phyloP scores from a whole-genome alignment of 2,113 vertebrate genomes.

The Garra rufa region DNA sequence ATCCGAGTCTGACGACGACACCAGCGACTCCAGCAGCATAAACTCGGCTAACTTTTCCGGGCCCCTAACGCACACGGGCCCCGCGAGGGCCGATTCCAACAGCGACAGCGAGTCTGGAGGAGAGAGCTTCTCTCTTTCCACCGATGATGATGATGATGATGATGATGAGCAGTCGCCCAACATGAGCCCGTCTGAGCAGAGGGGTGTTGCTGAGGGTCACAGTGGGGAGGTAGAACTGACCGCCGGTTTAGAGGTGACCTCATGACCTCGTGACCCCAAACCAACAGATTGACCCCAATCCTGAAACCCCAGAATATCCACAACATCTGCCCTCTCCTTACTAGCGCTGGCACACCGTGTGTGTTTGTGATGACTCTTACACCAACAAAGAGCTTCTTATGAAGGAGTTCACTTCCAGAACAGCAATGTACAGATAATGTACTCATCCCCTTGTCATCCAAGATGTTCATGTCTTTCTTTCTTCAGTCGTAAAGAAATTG shows the following conservation, averaged over 20 bases:
- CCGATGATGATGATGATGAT: slow-evolving; percentile 50
- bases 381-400: not conserved
- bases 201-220: slow-evolving; percentile 53
- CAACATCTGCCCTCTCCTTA: not conserved
- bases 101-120: slow-evolving; percentile 55
- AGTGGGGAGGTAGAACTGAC: slow-evolving; percentile 74
- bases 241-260: slow-evolving; percentile 79
- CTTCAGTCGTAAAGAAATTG: no score
- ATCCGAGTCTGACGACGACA: slow-evolving; percentile 34
- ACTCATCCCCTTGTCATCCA: no score
- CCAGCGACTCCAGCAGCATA: slow-evolving; percentile 41
- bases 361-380: not conserved
- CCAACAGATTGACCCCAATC: not conserved
- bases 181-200: slow-evolving; percentile 33
- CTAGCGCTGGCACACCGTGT: not conserved
- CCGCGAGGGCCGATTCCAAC: not conserved
- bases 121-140: slow-evolving; percentile 57
- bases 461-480: no score
- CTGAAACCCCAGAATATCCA: not conserved
- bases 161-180: slow-evolving; percentile 40
- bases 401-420: no score
- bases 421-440: no score
- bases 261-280: not conserved
- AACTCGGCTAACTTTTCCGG: slow-evolving; percentile 32
- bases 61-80: not conserved